phyloP scores from a whole-genome alignment of 1,140 invertebrate genomes.

The Leptopilina boulardi region DNA sequence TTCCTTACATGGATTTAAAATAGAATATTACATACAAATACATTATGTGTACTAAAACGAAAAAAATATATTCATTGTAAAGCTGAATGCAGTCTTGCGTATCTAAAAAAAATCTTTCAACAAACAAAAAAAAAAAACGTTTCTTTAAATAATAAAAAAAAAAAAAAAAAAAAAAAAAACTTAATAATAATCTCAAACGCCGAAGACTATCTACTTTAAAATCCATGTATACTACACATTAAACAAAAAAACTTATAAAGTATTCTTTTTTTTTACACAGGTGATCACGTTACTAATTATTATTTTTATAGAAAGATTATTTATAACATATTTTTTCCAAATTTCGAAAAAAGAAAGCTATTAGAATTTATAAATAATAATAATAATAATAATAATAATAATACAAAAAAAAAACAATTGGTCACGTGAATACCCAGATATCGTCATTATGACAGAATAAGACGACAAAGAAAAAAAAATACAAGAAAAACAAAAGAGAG shows the following conservation, averaged over 20 bases:
- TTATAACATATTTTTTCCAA: not conserved
- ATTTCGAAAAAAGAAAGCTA: not conserved
- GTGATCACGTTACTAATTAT: not conserved
- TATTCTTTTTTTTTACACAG: not conserved
- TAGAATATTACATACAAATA: conserved; percentile 59
- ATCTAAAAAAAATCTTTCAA: conserved; percentile 52
- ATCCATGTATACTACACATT: conserved; percentile 14
- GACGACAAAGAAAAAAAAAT: conserved; percentile 37
- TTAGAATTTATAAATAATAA: not conserved
- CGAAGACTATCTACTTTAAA: conserved; percentile 20
- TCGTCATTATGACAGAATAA: conserved; percentile 19
- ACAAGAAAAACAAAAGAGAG: conserved; percentile 38
- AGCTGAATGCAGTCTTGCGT: conserved; percentile 66
- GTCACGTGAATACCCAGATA: conserved; percentile 11
- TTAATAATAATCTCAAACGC: not conserved
- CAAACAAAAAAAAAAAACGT: not conserved
- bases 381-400: not conserved
- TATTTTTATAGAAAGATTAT: not conserved
- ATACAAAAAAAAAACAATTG: not conserved
- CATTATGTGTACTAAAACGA: conserved; percentile 61
- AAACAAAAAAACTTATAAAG: conserved; percentile 8
- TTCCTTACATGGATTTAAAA: conserved; percentile 59
- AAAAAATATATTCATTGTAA: conserved; percentile 63
- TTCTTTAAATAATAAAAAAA: too few relatives aligned
- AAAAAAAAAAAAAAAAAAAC: not conserved